These are phyloP conservation scores for Cephus spinipes DNA, from an alignment of 2,888 invertebrate genomes.

Conservation along the genomic window DNA sequence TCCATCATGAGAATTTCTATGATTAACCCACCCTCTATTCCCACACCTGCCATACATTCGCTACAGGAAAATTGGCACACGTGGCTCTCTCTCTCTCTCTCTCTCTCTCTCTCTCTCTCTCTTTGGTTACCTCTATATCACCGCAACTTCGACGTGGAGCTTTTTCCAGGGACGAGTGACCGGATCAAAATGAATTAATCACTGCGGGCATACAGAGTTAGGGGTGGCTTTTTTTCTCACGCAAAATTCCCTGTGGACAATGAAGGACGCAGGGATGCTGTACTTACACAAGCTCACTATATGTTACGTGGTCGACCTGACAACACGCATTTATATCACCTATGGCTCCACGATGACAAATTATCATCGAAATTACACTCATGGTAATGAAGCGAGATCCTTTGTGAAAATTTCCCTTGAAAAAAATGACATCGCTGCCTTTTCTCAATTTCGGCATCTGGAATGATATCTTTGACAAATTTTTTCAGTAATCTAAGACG, in stretches of 20 bases:
- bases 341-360: slow-evolving; percentile 34
- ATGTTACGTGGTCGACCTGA: slow-evolving; percentile 12
- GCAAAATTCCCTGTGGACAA: not conserved
- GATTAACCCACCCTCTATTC: not conserved
- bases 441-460: not conserved
- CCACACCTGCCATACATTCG: not conserved
- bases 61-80: slow-evolving; percentile 2
- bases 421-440: not conserved
- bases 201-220: not conserved
- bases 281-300: not conserved
- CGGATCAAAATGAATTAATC: slow-evolving; percentile 1
- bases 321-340: slow-evolving; percentile 29
- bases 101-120: slow-evolving; percentile 7
- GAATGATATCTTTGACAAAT: not conserved
- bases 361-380: slow-evolving; percentile 25
- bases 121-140: not conserved
- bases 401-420: not conserved
- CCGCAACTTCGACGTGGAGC: not conserved
- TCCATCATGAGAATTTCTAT: not conserved
- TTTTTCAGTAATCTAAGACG: not conserved
- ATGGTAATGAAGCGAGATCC: not conserved
- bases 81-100: slow-evolving; percentile 3
- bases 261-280: not conserved
- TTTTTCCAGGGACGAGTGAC: not conserved
- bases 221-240: not conserved